Evolutionary conservation across 2,888 invertebrate species (phyloP), one percentile per base, ranked within the genome.

Genomic region (Cancer borealis): DNA sequence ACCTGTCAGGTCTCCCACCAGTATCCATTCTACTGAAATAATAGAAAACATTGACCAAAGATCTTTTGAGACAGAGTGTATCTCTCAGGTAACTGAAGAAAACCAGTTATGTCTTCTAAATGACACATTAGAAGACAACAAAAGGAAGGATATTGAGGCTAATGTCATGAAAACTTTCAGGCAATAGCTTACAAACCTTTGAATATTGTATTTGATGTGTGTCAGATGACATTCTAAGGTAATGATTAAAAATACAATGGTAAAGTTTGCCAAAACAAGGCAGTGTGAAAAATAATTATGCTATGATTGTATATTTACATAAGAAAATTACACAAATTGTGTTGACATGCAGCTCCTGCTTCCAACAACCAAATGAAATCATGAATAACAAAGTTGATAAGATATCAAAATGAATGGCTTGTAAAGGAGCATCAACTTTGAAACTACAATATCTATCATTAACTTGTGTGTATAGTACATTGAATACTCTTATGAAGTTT

Each of bases 81-180:
- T 79, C n/a, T 79, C 79, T 79, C 79, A 79, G 10, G 39, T 84
- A 84, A 39, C 30, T 30, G 84, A 84, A 39, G 84, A 39, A 39
- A 84, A 17, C 39, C 39, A 14, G 30, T 5, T 12, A 14, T 84
- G 39, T 84, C 84, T 84, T 39, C 30, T 84, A 4, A 39, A 14
- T 39, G 30, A 84, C 17, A 84, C 84, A 12, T 39, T 39, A 39
- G 39, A 84, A 84, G 84, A 84, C 39, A 84, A 84, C 10, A 39
- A 84, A 84, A 84, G 30, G 30, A 84, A 12, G 39, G 84, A 84
- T 84, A 84, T 84, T 84, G 84, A 84, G 39, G 84, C 84, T 39
- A 84, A 84, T 84, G 84, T 84, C 39, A 14, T 84, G 39, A 39
- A 84, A 84, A 84, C 39, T 84, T 84, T 39, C 30, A 39, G 84